Conservation (phyloP, 1,140 invertebrate species). For the Atta texana region DNA sequence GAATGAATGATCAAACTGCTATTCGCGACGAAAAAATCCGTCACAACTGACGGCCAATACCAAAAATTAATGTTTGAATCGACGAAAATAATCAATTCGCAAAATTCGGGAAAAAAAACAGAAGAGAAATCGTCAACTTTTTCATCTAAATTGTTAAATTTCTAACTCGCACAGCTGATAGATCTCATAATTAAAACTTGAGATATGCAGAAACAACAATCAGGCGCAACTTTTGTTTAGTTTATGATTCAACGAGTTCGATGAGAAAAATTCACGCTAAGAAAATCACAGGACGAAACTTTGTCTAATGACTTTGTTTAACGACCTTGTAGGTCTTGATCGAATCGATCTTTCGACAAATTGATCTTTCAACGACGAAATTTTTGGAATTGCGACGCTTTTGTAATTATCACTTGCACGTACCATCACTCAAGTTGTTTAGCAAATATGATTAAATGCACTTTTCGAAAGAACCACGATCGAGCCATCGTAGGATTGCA, state of each 20-base stretch:
- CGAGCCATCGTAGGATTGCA: background rate
- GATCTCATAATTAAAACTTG: background rate
- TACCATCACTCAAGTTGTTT: slow-evolving; percentile 7
- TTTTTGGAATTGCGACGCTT: background rate
- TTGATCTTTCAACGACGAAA: background rate
- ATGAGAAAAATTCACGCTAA: background rate
- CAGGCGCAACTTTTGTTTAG: background rate
- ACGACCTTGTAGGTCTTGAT: background rate
- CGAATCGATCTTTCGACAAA: background rate
- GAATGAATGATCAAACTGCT: background rate
- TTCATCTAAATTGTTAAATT: background rate
- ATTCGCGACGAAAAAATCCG: background rate
- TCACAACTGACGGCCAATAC: background rate
- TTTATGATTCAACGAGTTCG: background rate
- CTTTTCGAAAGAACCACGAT: background rate
- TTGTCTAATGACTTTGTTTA: too few relatives aligned
- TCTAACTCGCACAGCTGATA: background rate
- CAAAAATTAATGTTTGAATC: background rate
- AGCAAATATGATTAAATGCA: background rate
- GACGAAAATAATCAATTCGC: too few relatives aligned
- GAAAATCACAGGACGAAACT: background rate
- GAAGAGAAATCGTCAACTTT: background rate
- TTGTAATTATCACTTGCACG: background rate
- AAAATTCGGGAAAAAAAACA: background rate
- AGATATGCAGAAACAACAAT: background rate